These are phyloP conservation scores for Scyliorhinus canicula DNA, from an alignment of 2,797 vertebrate species.

Conservation along the genomic window DNA sequence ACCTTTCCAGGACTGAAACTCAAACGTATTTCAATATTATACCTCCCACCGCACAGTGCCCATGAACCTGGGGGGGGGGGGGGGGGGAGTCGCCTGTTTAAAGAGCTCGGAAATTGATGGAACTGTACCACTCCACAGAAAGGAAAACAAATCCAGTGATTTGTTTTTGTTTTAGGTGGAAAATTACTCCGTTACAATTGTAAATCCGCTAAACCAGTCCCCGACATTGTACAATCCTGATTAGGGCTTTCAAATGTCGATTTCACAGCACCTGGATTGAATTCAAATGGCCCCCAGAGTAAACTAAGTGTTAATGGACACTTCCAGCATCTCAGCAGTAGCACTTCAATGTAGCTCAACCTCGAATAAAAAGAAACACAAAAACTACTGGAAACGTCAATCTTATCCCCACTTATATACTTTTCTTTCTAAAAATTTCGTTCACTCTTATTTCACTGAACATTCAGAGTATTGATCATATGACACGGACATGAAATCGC, in stretches of 20 bases:
- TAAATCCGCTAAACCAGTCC: neutral
- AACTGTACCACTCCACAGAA: neutral
- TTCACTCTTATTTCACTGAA: neutral
- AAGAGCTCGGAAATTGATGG: neutral
- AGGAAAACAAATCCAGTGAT: neutral
- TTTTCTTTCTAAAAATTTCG: neutral
- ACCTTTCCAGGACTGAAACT: neutral
- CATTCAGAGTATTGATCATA: neutral
- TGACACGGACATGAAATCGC: neutral
- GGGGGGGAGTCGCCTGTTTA: neutral
- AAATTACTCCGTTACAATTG: neutral
- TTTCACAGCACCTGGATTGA: too few species aligned
- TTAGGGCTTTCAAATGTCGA: neutral
- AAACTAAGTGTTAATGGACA: neutral
- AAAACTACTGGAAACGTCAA: neutral
- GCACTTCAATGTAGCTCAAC: neutral
- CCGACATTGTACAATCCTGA: neutral
- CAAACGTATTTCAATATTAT: neutral
- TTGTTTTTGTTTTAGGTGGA: neutral
- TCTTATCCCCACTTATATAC: neutral
- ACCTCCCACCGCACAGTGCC: neutral
- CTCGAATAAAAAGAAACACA: neutral
- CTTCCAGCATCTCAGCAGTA: neutral
- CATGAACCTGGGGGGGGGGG: too few species aligned
- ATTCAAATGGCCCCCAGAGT: neutral